Percentiles rank a stretch among this genome's conserved stretches.
These are phyloP conservation scores for Tragelaphus imberbis DNA, from an alignment of 2,113 vertebrate species.

Conservation along the genomic window DNA sequence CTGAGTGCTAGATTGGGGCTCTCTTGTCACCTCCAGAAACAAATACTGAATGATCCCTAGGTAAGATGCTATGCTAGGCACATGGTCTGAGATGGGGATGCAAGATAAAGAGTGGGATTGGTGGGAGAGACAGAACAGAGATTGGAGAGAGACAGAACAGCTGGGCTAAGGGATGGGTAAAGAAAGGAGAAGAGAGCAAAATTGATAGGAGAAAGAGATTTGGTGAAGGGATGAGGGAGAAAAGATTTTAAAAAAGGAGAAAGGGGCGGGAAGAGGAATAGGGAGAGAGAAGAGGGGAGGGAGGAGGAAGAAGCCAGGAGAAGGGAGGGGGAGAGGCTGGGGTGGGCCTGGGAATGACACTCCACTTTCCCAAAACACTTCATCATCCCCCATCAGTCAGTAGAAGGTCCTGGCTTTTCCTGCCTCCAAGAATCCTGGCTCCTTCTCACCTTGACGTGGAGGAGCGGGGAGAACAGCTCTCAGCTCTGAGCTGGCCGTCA, in stretches of 20 bases:
- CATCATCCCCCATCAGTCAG: rapidly evolving
- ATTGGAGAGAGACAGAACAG: background rate
- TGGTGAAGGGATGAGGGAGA: background rate
- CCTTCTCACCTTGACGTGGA: background rate
- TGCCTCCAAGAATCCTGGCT: background rate
- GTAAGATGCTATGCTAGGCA: background rate
- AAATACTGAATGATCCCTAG: background rate
- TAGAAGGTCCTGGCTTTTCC: background rate
- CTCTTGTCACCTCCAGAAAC: background rate
- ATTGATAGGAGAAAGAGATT: background rate
- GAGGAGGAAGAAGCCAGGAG: no score
- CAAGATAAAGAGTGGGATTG: rapidly evolving
- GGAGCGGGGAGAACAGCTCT: background rate
- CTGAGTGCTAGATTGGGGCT: rapidly evolving
- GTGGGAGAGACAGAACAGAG: background rate
- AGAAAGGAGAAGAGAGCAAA: background rate
- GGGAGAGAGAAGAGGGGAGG: background rate
- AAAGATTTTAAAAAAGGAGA: background rate
- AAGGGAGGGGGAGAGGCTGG: background rate
- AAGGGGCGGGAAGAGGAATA: background rate
- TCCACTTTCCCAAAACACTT: rapidly evolving
- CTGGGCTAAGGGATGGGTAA: background rate
- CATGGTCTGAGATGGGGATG: background rate
- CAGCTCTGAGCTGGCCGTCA: rapidly evolving
- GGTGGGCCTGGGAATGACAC: no score